These are phyloP conservation scores for Crotophaga sulcirostris DNA, from an alignment of 2,113 vertebrate genomes.

Conservation along the genomic window DNA sequence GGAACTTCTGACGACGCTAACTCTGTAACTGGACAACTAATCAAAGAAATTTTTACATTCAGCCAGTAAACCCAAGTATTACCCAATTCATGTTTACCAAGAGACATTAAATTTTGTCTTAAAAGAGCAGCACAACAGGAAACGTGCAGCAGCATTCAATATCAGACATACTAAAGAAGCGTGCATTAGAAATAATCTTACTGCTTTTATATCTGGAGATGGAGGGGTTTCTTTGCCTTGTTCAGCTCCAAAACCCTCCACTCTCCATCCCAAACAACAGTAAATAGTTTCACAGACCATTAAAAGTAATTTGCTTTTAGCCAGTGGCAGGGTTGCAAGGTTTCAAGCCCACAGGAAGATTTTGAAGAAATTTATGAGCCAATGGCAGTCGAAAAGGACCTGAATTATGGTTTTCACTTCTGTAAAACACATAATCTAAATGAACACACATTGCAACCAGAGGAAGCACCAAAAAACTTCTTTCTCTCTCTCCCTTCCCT, in stretches of 20 bases:
- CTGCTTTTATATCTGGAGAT: background rate
- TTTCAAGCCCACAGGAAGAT: constrained; percentile 20
- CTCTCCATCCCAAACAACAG: background rate
- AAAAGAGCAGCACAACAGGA: background rate
- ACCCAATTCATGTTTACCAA: background rate
- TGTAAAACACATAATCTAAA: constrained; percentile 64
- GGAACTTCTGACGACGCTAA: background rate
- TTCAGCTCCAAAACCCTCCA: background rate
- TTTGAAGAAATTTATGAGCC: constrained; percentile 54
- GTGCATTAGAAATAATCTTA: constrained; percentile 11
- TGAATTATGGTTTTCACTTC: constrained; percentile 66
- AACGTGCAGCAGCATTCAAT: background rate
- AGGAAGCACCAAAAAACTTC: constrained; percentile 58
- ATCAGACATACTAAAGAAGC: background rate
- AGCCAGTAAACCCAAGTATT: background rate
- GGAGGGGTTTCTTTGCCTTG: background rate
- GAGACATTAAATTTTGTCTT: background rate
- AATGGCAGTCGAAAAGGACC: constrained; percentile 47
- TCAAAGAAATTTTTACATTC: background rate
- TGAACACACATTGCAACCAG: constrained; percentile 37
- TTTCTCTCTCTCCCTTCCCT: background rate
- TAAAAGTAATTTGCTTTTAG: constrained; percentile 42
- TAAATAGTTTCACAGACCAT: constrained; percentile 39
- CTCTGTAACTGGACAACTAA: background rate
- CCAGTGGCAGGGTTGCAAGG: background rate